Base-by-base conservation (phyloP, 2,797 vertebrate species). In the Phyllotis vaccarum region DNA sequence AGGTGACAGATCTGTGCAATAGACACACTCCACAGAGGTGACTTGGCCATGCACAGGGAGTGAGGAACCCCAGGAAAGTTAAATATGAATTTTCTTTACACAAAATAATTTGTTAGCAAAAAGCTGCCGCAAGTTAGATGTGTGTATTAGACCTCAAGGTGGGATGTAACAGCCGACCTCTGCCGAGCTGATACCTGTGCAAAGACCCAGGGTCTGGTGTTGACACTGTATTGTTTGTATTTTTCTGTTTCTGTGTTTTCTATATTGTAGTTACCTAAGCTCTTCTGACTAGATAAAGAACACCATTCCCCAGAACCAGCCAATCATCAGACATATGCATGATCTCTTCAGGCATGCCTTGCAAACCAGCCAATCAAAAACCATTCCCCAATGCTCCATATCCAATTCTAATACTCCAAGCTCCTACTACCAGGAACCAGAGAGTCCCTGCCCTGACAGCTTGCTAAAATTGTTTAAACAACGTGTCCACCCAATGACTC, bases 161-260 rank as follows among this genome's bases (percentile, higher is more conserved):
- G 43, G 46, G 2, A 21, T 0, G 13, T 4, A 12, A 43, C 24
- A 8, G 27, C 21, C 6, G n/a, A 27, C 40, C 6, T 3, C 29
- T 11, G 19, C 54, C 62, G 62, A 31, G 13, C 34, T 52, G 8
- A 24, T 40, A 24, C 37, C 34, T 58, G 2, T 1, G 24, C 13
- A 52, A 34, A 0, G 75, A 14, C 16, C 43, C 19, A 46, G 43
- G 43, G 21, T 40, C 40, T 6, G 0, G 6, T 0, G 31, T 37
- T 56, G 1, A 0, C 0, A 5, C 3, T 1, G 62, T 11, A 7
- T 16, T 5, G 52, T 12, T 40, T 62, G 14, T 2, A 1, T 54
- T 86, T 34, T 16, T 60, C 8, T 5, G 22, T 24, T 75, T 43
- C 54, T 27, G 13, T 2, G 10, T 92, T 62, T 56, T 79, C 43